Evolutionary conservation across 2,888 invertebrate species (phyloP), one percentile per base, ranked within the genome.

Genomic region (Scaptomyza tumidula): DNA sequence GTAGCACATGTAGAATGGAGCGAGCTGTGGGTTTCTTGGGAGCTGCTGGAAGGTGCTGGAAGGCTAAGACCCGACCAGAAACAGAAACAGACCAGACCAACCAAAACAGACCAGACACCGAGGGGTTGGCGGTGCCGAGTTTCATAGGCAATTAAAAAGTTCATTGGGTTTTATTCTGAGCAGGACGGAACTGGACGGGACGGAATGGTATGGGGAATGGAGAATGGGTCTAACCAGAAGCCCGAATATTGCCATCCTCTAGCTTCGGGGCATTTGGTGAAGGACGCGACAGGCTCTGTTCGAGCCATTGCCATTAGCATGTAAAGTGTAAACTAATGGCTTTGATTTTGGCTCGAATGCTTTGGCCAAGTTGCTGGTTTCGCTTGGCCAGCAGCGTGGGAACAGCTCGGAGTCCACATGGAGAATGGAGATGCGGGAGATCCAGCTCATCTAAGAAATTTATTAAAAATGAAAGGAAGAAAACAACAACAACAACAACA

Each of bases 271-370:
- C 50, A 49, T 14, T 43, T 31, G 48, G 13, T 45, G 60, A 71
- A 75, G 76, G 80, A 71, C 63, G 60, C 71, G 56, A 63, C 57
- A 49, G 55, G 45, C 71, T 64, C 54, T 35, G 49, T 48, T 29
- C 46, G 55, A 66, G 31, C 49, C 58, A 53, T 79, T 75, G 75
- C 83, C 85, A 88, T 90, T 90, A 89, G 88, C 88, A 89, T 89
- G 90, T 80, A 80, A 89, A 89, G 88, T 90, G 90, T 89, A 89
- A 91, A 89, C 89, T 91, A 89, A 91, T 89, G 82, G 86, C 78
- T 89, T 83, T 80, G 71, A 86, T 88, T 74, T 84, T 73, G 65
- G 66, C 55, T 70, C 58, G 52, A 39, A 14, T 9, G 39, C 37
- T 37, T 39, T 41, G 46, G 45, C 56, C 56, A 41, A 41, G 43